phyloP scores from a whole-genome alignment of 2,888 invertebrate species.

The Lissonota sp. region DNA sequence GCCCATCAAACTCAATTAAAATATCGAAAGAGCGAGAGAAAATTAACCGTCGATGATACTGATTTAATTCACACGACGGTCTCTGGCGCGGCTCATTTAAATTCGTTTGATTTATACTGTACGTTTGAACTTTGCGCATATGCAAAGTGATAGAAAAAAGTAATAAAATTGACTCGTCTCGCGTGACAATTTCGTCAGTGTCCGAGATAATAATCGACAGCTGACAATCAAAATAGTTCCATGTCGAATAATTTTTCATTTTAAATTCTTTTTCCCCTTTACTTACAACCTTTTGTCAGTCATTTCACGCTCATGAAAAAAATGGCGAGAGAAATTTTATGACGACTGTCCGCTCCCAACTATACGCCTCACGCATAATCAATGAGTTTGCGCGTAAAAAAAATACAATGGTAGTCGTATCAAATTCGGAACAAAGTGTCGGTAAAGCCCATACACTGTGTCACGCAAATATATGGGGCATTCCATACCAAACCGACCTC shows the following conservation, averaged over 20 bases:
- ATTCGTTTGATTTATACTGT: conserved; percentile 52
- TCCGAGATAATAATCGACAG: too few relatives aligned
- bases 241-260: too few relatives aligned
- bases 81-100: conserved; percentile 40
- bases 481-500: too few relatives aligned
- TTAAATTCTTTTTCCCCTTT: too few relatives aligned
- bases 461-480: conserved; percentile 10
- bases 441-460: conserved; percentile 14
- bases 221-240: too few relatives aligned
- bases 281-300: too few relatives aligned
- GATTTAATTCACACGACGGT: conserved; percentile 28
- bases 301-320: too few relatives aligned
- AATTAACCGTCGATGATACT: conserved; percentile 39
- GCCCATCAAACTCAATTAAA: conserved; percentile 16
- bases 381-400: conserved; percentile 12
- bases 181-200: conserved; percentile 26
- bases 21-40: conserved; percentile 1
- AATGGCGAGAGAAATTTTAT: conserved; percentile 14
- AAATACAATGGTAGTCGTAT: conserved; percentile 6
- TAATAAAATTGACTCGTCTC: conserved; percentile 27
- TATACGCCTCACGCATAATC: conserved; percentile 47
- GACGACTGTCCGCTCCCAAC: conserved; percentile 31
- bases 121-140: conserved; percentile 2
- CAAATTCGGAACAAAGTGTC: conserved; percentile 43
- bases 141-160: not conserved